phyloP scores from a whole-genome alignment of 2,113 vertebrate genomes.

The Otus sunia region DNA sequence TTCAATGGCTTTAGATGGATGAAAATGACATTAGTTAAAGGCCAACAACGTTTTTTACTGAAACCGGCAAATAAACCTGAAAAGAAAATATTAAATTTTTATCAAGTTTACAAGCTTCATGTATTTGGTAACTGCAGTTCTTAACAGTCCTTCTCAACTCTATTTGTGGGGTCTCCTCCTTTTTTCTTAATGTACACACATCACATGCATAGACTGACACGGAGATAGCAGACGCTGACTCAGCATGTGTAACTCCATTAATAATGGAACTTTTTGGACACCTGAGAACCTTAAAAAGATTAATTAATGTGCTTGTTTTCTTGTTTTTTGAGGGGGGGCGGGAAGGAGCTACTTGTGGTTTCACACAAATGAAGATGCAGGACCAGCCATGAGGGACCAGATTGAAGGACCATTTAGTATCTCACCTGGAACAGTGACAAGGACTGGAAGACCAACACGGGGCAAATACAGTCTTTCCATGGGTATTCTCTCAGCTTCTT shows the following conservation, averaged over 20 bases:
- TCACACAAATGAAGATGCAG: not conserved
- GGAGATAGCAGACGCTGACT: not conserved
- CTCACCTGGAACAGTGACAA: not conserved
- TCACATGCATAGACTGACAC: not conserved
- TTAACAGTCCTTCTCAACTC: not conserved
- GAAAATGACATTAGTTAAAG: not conserved
- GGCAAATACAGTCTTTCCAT: not conserved
- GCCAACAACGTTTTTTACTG: not conserved
- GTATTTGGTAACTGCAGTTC: not conserved
- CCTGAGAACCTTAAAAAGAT: not conserved
- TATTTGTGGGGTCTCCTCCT: not conserved
- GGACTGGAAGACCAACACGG: not conserved
- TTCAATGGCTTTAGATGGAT: not conserved
- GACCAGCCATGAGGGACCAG: not conserved
- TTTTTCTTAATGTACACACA: not conserved
- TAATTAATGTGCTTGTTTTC: not conserved
- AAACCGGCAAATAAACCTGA: not conserved
- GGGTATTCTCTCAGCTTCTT: not conserved
- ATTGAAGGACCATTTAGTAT: not conserved
- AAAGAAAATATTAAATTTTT: not conserved
- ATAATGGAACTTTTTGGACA: not conserved
- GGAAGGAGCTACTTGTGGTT: not conserved
- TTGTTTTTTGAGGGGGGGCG: not conserved
- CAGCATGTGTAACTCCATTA: not conserved
- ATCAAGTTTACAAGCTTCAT: not conserved